A percentile compares a stretch with the other conserved stretches of the same genome.
These are phyloP conservation scores for Leucoraja erinaceus DNA, from an alignment of 2,113 vertebrate genomes.

Conservation along the genomic window DNA sequence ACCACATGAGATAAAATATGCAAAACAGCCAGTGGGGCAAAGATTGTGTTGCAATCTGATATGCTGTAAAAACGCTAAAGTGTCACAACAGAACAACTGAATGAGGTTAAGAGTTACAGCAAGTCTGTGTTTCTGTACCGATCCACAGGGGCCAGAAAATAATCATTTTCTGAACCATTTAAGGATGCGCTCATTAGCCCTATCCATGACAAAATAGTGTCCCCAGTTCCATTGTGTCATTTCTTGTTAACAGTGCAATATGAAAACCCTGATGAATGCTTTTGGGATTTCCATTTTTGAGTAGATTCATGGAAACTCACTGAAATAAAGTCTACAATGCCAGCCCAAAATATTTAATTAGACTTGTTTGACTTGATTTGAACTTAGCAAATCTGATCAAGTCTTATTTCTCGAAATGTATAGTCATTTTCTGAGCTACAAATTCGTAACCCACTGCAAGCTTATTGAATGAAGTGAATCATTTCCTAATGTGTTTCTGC, in stretches of 20 bases:
- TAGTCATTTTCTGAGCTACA: background rate
- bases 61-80: no score
- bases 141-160: no score
- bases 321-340: background rate
- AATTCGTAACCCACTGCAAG: background rate
- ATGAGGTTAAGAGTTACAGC: no score
- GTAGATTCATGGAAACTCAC: background rate
- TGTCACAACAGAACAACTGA: no score
- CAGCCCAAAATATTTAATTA: background rate
- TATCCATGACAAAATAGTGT: background rate
- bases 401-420: background rate
- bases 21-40: no score
- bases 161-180: no score
- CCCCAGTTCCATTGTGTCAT: background rate
- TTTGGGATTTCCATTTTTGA: background rate
- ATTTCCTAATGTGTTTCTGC: background rate
- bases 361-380: background rate
- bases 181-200: no score
- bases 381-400: background rate
- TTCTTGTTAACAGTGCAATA: background rate
- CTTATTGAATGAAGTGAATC: background rate
- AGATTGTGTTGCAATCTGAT: no score
- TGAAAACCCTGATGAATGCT: background rate
- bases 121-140: no score
- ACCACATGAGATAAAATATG: no score